phyloP scores from a whole-genome alignment of 2,797 vertebrate species.

The Brotula barbata region DNA sequence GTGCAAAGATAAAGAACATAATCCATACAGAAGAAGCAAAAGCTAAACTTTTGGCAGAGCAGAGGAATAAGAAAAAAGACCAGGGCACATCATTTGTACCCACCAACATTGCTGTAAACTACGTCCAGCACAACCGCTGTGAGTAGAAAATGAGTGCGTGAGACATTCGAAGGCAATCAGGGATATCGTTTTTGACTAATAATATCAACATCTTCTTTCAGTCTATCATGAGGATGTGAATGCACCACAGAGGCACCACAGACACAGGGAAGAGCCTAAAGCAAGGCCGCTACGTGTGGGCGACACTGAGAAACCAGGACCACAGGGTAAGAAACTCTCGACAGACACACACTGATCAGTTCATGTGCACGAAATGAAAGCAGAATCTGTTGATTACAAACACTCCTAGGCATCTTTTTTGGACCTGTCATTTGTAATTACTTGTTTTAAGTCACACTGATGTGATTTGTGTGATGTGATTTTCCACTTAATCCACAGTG shows the following conservation, averaged over 20 bases:
- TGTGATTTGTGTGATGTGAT: too few species aligned
- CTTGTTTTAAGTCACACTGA: too few species aligned
- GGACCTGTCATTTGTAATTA: too few species aligned
- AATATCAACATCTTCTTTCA: conserved; percentile 47
- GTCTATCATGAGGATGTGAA: conserved; percentile 95
- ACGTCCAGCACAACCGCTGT: conserved; percentile 98
- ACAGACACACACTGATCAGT: too few species aligned
- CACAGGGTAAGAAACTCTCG: conserved; percentile 81
- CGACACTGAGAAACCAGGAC: conserved; percentile 93
- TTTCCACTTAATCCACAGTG: conserved; percentile 29
- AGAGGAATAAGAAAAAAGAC: conserved; percentile 98
- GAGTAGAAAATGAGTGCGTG: conserved; percentile 64
- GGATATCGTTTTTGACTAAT: conserved; percentile 7
- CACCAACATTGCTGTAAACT: conserved; percentile 98
- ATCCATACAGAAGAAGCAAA: conserved; percentile 97
- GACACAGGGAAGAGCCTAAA: conserved; percentile 93
- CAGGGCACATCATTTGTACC: conserved; percentile 95
- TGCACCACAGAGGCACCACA: conserved; percentile 89
- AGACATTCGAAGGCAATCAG: not conserved
- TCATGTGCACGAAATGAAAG: too few species aligned
- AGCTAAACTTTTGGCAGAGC: conserved; percentile 92
- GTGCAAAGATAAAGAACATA: conserved; percentile 98
- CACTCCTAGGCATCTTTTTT: too few species aligned
- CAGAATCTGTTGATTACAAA: too few species aligned
- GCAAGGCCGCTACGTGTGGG: conserved; percentile 91